phyloP scores from a whole-genome alignment of 2,113 vertebrate species.

The Tautogolabrus adspersus region DNA sequence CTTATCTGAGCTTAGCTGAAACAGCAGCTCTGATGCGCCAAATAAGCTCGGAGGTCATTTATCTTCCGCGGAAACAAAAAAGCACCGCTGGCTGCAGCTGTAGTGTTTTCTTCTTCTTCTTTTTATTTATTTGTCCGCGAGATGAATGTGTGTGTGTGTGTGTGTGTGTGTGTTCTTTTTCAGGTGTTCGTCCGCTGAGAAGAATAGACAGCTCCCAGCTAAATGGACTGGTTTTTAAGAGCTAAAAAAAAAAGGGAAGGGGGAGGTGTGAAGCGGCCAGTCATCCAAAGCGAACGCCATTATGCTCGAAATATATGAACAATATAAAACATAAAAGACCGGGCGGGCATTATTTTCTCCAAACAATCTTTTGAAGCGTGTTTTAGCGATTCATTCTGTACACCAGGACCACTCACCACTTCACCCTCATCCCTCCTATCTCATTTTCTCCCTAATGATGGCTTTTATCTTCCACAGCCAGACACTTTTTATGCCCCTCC shows the following conservation, averaged over 20 bases:
- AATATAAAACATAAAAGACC: slow-evolving; percentile 43
- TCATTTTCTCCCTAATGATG: slow-evolving; percentile 78
- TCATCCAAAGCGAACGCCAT: slow-evolving; percentile 31
- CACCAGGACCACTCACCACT: slow-evolving; percentile 44
- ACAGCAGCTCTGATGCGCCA: slow-evolving; percentile 33
- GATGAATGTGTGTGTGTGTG: slow-evolving; percentile 2
- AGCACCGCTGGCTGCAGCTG: neutral
- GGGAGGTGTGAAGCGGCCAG: slow-evolving; percentile 45
- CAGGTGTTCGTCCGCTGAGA: slow-evolving; percentile 10
- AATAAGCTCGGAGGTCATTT: slow-evolving; percentile 34
- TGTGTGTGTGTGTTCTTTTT: neutral
- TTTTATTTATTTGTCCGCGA: slow-evolving; percentile 20
- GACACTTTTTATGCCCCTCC: slow-evolving; percentile 79
- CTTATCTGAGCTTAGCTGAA: slow-evolving; percentile 54
- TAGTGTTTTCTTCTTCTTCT: slow-evolving; percentile 9
- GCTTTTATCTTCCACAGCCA: slow-evolving; percentile 79
- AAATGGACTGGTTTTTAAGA: slow-evolving; percentile 47
- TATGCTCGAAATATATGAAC: slow-evolving; percentile 45
- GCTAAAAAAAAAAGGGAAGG: neutral
- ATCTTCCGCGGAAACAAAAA: slow-evolving; percentile 35
- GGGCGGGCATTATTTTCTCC: slow-evolving; percentile 53
- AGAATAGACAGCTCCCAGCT: slow-evolving; percentile 43
- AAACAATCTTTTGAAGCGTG: slow-evolving; percentile 53
- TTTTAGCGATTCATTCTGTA: slow-evolving; percentile 26
- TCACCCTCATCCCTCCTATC: slow-evolving; percentile 43